Conservation (phyloP, 2,797 vertebrate genomes). For the Typhlichthys subterraneus region DNA sequence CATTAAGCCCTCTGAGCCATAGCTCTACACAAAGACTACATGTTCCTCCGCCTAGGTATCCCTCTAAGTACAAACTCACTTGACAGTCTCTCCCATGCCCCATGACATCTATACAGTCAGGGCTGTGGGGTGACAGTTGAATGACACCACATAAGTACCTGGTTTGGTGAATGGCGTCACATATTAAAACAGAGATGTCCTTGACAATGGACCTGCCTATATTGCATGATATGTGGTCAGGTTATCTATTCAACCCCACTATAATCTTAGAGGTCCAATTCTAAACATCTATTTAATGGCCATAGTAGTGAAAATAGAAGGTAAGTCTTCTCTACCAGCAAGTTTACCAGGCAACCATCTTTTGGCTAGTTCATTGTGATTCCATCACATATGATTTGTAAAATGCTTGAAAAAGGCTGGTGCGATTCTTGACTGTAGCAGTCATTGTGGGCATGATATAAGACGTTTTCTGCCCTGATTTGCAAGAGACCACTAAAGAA, state of each 20-base stretch:
- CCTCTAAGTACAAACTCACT: constrained; percentile 5
- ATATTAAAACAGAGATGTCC: not conserved
- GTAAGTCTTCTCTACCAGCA: too few species aligned
- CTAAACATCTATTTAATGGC: too few species aligned
- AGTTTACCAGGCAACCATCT: too few species aligned
- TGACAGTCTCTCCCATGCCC: constrained; percentile 14
- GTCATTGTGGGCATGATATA: not conserved
- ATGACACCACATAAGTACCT: constrained; percentile 22
- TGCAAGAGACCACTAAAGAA: not conserved
- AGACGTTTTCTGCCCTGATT: not conserved
- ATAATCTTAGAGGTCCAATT: too few species aligned
- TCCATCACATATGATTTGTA: not conserved
- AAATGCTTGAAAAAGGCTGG: not conserved
- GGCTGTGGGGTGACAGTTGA: constrained; percentile 7
- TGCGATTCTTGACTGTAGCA: too few species aligned
- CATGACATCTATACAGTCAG: constrained; percentile 12
- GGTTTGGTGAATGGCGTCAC: not conserved
- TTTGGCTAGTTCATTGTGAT: too few species aligned
- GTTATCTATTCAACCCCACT: not conserved
- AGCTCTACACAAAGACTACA: constrained; percentile 16
- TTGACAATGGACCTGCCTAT: not conserved
- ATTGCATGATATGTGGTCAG: not conserved
- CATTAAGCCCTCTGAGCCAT: constrained; percentile 22
- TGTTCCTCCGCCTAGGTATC: constrained; percentile 25
- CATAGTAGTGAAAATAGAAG: too few species aligned